Percentiles rank a stretch among this genome's conserved stretches.
Evolutionary conservation across 2,113 vertebrate species (phyloP).

Genomic region (Bostrychus sinensis): DNA sequence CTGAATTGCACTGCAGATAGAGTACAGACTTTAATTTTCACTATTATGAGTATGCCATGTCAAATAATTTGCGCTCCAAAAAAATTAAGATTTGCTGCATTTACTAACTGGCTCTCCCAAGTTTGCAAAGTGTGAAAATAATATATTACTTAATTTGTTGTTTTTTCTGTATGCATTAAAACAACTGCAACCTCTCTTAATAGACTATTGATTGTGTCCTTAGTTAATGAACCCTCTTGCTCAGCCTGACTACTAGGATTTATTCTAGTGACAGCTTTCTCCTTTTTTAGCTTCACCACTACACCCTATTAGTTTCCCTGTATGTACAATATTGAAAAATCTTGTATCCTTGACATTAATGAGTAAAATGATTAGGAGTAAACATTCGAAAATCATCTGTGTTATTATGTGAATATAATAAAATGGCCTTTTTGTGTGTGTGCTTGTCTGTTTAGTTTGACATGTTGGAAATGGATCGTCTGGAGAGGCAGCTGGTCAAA

Average conservation of each 20-base stretch:
- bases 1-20: not conserved
- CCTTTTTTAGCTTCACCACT: not conserved
- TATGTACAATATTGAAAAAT: not conserved
- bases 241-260: conserved; percentile 16
- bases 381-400: too few species aligned
- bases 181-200: conserved; percentile 10
- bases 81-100: too few species aligned
- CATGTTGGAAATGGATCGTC: conserved; percentile 97
- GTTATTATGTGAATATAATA: not conserved
- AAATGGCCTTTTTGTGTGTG: not conserved
- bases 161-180: conserved; percentile 2
- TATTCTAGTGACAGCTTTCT: conserved; percentile 15
- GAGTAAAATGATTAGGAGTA: too few species aligned
- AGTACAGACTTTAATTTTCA: not conserved
- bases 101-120: conserved; percentile 5
- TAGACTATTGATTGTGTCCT: conserved; percentile 29
- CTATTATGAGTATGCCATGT: too few species aligned
- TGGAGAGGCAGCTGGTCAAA: conserved; percentile 92
- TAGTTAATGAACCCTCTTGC: conserved; percentile 19
- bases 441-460: conserved; percentile 86
- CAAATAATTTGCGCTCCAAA: not conserved
- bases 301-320: not conserved
- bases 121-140: conserved; percentile 2
- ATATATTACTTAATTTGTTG: conserved; percentile 5
- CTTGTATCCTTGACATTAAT: too few species aligned